Base-by-base conservation (phyloP, 2,113 vertebrate species). In the Chaenogobius annularis region DNA sequence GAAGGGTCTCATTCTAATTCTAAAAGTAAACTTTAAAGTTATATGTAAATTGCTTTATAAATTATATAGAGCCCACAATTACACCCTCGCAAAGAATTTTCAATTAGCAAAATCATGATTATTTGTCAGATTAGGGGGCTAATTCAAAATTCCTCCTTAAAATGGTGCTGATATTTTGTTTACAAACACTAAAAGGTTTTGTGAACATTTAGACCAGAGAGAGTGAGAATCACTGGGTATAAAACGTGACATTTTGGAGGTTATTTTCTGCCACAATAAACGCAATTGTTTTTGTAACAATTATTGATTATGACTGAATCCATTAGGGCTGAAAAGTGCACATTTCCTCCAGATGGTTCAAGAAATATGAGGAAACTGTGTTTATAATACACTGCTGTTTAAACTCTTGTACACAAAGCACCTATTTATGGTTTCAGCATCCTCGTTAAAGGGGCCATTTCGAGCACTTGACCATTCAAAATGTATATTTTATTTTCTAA, bases 211-310 rank as follows among this genome's bases (percentile, higher is more conserved):
- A 10, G n/a, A n/a, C 31, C 10, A 5, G 37, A 37, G 59, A 62
- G 35, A 40, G 17, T 40, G 61, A 40, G 61, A 40, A 63, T 40
- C 61, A 63, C 37, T 11, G 37, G 17, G 19, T 63, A 17, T 62
- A 37, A 62, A 40, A 43, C 19, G 37, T 63, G 35, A 63, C 61
- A 63, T 40, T 63, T 63, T 40, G 61, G 31, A 63, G 35, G 61
- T 37, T 63, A 40, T 63, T 63, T 63, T 63, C 35, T 40, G 61
- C 31, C 35, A 63, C 35, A 40, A 63, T 63, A 63, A 63, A 37
- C 35, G 37, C 61, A 20, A 63, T 43, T n/a, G 19, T 63, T 63
- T 63, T 40, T 63, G 17, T 10, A 43, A 63, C 14, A 40, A 63
- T 61, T 61, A 61, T 61, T 35, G 58, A 61, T 61, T 35, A 35